These are phyloP conservation scores for Phoxinus phoxinus DNA, from an alignment of 2,113 vertebrate genomes.

Conservation along the genomic window DNA sequence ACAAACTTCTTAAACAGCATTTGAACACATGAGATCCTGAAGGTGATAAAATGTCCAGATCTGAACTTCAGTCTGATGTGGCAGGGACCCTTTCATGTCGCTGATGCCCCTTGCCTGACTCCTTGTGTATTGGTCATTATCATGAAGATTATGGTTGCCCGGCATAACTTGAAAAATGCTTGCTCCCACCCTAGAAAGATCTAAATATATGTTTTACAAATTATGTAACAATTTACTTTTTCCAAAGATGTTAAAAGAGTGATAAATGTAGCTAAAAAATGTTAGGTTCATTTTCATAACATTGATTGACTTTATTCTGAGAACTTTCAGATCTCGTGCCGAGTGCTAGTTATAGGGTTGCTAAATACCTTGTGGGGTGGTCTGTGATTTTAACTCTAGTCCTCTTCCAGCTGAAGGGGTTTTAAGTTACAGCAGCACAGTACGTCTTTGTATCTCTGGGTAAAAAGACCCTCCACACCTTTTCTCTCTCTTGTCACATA, in stretches of 20 bases:
- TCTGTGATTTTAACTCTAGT: slow-evolving; percentile 45
- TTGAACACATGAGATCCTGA: slow-evolving; percentile 38
- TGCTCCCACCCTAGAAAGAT: neutral
- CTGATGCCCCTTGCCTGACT: slow-evolving; percentile 63
- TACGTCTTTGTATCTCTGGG: slow-evolving; percentile 61
- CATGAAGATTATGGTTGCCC: neutral
- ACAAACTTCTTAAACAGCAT: slow-evolving; percentile 25
- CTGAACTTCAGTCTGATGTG: slow-evolving; percentile 35
- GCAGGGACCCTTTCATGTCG: slow-evolving; percentile 46
- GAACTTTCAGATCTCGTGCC: neutral
- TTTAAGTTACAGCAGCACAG: slow-evolving; percentile 68
- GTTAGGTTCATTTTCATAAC: neutral
- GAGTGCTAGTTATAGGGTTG: neutral
- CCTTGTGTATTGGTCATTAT: slow-evolving; percentile 27
- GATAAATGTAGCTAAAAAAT: neutral
- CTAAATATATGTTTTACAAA: neutral
- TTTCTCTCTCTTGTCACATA: neutral
- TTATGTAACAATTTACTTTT: neutral
- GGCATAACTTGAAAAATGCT: slow-evolving; percentile 1
- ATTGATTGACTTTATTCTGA: neutral
- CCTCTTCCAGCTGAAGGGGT: slow-evolving; percentile 63
- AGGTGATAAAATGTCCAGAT: slow-evolving; percentile 32
- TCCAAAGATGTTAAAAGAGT: neutral
- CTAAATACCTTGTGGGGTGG: neutral
- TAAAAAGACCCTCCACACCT: slow-evolving; percentile 18